These are phyloP conservation scores for Sycophila sp. DNA, from an alignment of 1,140 invertebrate species.

Conservation along the genomic window DNA sequence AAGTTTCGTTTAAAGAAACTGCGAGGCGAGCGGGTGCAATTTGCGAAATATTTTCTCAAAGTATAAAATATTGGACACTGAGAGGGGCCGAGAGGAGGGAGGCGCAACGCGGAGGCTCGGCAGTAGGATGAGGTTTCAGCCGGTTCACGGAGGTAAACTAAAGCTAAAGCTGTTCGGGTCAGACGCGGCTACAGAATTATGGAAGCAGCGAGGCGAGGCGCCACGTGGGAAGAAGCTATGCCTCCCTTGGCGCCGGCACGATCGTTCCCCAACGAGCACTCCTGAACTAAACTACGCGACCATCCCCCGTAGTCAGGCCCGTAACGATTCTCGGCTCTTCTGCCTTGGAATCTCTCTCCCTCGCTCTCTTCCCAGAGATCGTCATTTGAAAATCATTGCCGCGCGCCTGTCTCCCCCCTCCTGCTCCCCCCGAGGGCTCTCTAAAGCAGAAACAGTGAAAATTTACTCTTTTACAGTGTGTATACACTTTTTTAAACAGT, in stretches of 20 bases:
- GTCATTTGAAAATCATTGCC: constrained; percentile 3
- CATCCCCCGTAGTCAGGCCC: background rate
- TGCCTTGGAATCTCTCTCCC: background rate
- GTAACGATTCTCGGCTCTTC: background rate
- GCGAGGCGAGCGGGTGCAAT: too few relatives aligned
- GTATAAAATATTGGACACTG: too few relatives aligned
- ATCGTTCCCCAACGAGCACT: constrained; percentile 65
- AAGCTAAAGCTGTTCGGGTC: background rate
- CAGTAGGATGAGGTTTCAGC: too few relatives aligned
- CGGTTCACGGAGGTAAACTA: constrained; percentile 15
- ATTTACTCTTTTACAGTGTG: background rate
- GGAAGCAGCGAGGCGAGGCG: constrained; percentile 57
- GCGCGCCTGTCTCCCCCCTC: too few relatives aligned
- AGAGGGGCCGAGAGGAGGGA: too few relatives aligned
- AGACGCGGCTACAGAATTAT: constrained; percentile 52
- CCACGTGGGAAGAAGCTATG: constrained; percentile 64
- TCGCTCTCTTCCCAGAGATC: background rate
- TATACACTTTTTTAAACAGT: too few relatives aligned
- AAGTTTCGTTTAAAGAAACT: too few relatives aligned
- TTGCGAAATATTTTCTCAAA: background rate
- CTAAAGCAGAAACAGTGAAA: too few relatives aligned
- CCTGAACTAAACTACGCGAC: constrained; percentile 45
- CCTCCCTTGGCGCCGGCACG: constrained; percentile 59
- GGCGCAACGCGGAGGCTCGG: too few relatives aligned
- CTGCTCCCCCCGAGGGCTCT: too few relatives aligned